Evolutionary conservation across 2,113 vertebrate genomes (phyloP), one percentile per base, ranked within the genome.

Genomic region (Nothocercus julius): DNA sequence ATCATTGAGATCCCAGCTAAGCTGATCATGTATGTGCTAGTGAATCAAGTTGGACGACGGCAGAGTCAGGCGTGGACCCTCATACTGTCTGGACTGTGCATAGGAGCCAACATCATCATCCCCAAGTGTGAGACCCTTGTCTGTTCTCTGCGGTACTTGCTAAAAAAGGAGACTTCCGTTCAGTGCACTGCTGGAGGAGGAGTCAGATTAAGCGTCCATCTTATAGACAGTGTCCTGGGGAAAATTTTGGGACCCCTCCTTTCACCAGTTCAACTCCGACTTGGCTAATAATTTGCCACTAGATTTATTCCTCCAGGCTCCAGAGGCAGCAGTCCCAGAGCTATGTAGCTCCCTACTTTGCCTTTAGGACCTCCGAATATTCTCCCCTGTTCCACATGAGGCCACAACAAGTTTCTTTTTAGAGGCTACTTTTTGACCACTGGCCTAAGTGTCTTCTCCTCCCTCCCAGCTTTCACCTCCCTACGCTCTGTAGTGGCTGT

Each of bases 1-100:
- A 79, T 92, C 44, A 97, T 98, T 27, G 98, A 99, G 95, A 76
- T 97, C 40, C 98, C 98, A 21, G 97, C 98, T 94, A 99, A 99
- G 95, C 68, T 99, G 73, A 28, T 93, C 3, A 96, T 98, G 28
- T 99, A 98, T 15, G 73, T 98, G 28, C 79, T 95, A 13, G 91
- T 99, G 96, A 97, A 98, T 49, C 73, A 86, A 21, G 75, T 90
- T 0, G 98, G 98, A 9, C 98, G 98, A 20, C 97, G 97, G 14
- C 97, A 97, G 42, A 97, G 98, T 9, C 98, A 98, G 92, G 98
- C 98, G 0, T 97, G 97, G 70, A 93, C 95, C 3, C 97, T 99
- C 89, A 98, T 98, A 64, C 96, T 98, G 18, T 75, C 98, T 0
- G 98, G 98, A 20, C 70, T 94, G 5, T 91, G 98, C 79, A 97